Evolutionary conservation across 2,113 vertebrate genomes (phyloP).

Genomic region (Jacana jacana): DNA sequence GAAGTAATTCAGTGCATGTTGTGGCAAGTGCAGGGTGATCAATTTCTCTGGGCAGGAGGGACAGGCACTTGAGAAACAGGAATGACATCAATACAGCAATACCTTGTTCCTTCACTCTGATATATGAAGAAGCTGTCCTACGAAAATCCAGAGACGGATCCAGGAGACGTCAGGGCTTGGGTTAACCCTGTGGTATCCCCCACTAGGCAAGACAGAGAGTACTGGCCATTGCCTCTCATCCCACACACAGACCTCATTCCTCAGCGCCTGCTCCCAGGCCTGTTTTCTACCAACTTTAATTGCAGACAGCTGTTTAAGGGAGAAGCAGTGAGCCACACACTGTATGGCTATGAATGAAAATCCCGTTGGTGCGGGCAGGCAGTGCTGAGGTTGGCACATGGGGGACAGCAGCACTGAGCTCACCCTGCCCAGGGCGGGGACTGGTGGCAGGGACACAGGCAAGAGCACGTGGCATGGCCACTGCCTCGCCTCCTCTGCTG

Average conservation of each 20-base stretch:
- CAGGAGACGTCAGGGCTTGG: not conserved
- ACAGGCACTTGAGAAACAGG: not conserved
- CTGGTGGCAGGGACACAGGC: not conserved
- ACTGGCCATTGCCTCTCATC: not conserved
- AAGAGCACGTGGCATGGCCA: not conserved
- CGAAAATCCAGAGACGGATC: not conserved
- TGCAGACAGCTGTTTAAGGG: not conserved
- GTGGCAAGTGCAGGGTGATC: not conserved
- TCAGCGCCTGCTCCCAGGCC: not conserved
- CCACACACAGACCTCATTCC: not conserved
- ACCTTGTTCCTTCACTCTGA: not conserved
- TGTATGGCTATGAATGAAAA: not conserved
- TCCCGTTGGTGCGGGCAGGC: not conserved
- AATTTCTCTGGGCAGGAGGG: accelerated
- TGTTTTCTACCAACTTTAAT: not conserved
- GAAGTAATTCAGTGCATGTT: not conserved
- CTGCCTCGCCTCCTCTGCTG: not conserved
- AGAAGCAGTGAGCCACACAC: not conserved
- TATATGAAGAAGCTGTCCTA: not conserved
- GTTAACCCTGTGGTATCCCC: not conserved
- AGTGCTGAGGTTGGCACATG: accelerated
- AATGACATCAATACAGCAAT: not conserved
- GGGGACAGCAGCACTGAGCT: accelerated
- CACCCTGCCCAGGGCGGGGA: not conserved
- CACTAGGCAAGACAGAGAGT: not conserved